Evolutionary conservation across 2,888 invertebrate genomes (phyloP).

Genomic region (Chymomyza fuscimana): DNA sequence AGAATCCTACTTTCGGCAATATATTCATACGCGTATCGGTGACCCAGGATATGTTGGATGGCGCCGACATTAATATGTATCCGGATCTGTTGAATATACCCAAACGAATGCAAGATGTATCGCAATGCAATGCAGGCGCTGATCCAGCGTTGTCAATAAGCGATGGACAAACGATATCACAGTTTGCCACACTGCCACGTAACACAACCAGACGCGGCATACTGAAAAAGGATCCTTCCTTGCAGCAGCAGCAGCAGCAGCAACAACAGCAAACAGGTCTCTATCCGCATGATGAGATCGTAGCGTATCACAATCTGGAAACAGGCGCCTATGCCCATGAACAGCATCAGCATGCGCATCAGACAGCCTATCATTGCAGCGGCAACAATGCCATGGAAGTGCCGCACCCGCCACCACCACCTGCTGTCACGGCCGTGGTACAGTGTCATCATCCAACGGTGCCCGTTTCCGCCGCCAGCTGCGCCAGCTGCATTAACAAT

Average conservation of each 20-base stretch:
- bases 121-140: constrained; percentile 20
- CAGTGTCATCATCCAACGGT: constrained; percentile 65
- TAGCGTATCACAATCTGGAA: constrained; percentile 79
- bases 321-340: constrained; percentile 64
- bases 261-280: constrained; percentile 63
- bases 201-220: constrained; percentile 78
- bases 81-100: constrained; percentile 90
- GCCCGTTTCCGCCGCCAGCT: constrained; percentile 54
- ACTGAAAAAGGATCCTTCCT: constrained; percentile 77
- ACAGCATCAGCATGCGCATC: constrained; percentile 56
- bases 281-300: constrained; percentile 79
- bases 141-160: constrained; percentile 54
- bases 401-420: constrained; percentile 74
- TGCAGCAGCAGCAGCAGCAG: constrained; percentile 51
- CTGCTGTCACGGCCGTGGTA: constrained; percentile 63
- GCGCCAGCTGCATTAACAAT: constrained; percentile 68
- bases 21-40: constrained; percentile 92
- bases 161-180: constrained; percentile 51
- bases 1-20: constrained; percentile 81
- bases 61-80: constrained; percentile 85
- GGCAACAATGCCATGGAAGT: constrained; percentile 55
- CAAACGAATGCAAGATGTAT: constrained; percentile 80
- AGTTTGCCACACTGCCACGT: constrained; percentile 81
- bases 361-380: constrained; percentile 47
- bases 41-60: constrained; percentile 85